Evolutionary conservation across 1,140 invertebrate genomes (phyloP).

Genomic region (Pseudoatta argentina): DNA sequence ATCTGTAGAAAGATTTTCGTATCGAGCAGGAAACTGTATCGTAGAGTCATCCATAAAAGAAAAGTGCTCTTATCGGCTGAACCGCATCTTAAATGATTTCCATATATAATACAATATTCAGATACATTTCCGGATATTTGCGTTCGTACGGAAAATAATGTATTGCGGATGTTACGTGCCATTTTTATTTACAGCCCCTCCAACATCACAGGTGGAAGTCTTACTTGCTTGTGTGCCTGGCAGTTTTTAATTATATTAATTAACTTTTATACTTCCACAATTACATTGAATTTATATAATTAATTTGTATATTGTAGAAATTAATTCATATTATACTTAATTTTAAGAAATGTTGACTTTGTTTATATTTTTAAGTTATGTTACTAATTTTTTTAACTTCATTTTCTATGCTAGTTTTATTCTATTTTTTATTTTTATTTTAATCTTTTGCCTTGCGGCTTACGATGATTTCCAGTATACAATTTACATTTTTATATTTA

Average conservation of each 20-base stretch:
- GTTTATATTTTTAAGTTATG: neutral
- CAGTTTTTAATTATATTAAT: neutral
- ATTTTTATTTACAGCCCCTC: neutral
- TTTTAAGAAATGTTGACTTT: neutral
- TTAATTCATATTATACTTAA: neutral
- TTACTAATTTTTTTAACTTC: neutral
- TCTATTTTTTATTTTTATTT: too few species aligned
- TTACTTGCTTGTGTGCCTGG: neutral
- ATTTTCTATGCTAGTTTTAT: neutral
- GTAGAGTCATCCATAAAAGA: conserved; percentile 3
- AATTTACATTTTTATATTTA: too few species aligned
- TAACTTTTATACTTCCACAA: neutral
- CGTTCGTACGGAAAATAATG: neutral
- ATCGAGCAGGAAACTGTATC: neutral
- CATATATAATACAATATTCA: conserved; percentile 14
- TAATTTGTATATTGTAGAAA: neutral
- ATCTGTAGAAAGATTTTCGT: conserved; percentile 34
- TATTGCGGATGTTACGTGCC: neutral
- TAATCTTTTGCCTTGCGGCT: too few species aligned
- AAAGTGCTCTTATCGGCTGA: conserved; percentile 1
- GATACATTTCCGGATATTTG: neutral
- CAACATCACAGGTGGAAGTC: neutral
- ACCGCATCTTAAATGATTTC: neutral
- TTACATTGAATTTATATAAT: neutral
- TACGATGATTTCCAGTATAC: too few species aligned